Conservation (phyloP, 2,113 vertebrate species). For the Silurus meridionalis region DNA sequence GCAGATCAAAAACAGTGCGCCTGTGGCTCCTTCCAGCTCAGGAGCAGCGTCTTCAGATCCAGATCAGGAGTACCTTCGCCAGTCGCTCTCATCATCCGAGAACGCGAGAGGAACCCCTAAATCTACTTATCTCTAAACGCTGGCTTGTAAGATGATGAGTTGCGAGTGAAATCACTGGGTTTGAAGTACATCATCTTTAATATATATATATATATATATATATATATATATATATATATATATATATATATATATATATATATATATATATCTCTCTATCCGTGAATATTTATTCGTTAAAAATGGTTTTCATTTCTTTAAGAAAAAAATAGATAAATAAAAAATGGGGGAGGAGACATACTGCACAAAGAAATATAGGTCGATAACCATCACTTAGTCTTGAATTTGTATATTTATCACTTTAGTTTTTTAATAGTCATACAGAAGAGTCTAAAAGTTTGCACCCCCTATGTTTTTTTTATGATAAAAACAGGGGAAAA, state of each 20-base stretch:
- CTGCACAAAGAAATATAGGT: slow-evolving; percentile 17
- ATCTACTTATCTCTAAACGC: too few relatives aligned
- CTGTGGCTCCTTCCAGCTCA: neutral
- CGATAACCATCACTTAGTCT: neutral
- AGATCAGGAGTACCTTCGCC: slow-evolving; percentile 55
- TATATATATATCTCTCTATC: slow-evolving; percentile 10
- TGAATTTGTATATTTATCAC: neutral
- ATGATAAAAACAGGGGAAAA: neutral
- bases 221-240: neutral
- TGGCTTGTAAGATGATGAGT: neutral
- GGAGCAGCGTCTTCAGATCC: slow-evolving; percentile 4
- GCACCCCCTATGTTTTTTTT: neutral
- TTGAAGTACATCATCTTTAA: slow-evolving; percentile 44
- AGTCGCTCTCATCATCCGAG: slow-evolving; percentile 31
- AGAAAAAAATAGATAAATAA: slow-evolving; percentile 15
- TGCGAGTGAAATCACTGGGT: neutral
- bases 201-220: neutral
- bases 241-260: neutral
- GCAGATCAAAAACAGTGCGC: slow-evolving; percentile 17
- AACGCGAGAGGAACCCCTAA: neutral
- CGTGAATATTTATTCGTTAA: slow-evolving; percentile 41
- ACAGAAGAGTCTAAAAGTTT: neutral
- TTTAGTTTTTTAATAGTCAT: neutral
- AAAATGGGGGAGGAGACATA: neutral
- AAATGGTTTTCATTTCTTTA: slow-evolving; percentile 10